A percentile compares a stretch with the other conserved stretches of the same genome.
Evolutionary conservation across 2,888 invertebrate species (phyloP).

Genomic region (Onchidella celtica): DNA sequence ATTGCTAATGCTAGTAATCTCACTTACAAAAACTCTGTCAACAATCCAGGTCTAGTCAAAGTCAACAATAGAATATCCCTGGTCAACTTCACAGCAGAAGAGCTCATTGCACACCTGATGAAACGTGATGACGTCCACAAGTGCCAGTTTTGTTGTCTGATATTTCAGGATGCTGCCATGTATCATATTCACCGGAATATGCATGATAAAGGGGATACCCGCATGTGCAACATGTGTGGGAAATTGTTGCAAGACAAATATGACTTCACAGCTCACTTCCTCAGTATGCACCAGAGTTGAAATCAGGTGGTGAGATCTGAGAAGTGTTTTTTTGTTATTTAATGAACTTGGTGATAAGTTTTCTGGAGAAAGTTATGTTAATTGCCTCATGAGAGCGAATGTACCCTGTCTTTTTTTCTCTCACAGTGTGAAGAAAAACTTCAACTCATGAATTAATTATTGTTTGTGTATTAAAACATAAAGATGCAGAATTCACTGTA

Average conservation of each 20-base stretch:
- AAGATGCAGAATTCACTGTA: too few species aligned
- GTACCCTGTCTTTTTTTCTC: too few species aligned
- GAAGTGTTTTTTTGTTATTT: too few species aligned
- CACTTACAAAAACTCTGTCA: constrained; percentile 4
- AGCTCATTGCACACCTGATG: constrained; percentile 63
- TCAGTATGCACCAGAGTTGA: constrained; percentile 53
- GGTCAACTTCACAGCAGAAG: constrained; percentile 63
- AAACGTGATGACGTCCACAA: constrained; percentile 62
- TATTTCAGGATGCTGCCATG: constrained; percentile 68
- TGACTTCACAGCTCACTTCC: constrained; percentile 66
- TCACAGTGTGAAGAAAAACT: too few species aligned
- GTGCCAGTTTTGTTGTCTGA: constrained; percentile 65
- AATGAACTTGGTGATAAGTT: too few species aligned
- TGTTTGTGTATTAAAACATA: too few species aligned
- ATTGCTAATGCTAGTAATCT: neutral
- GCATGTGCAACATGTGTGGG: constrained; percentile 65
- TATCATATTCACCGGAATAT: constrained; percentile 68
- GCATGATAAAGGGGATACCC: constrained; percentile 65
- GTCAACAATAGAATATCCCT: constrained; percentile 61
- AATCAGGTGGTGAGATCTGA: too few species aligned
- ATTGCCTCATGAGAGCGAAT: too few species aligned
- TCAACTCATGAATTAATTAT: too few species aligned
- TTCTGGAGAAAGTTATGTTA: too few species aligned
- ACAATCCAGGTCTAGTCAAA: constrained; percentile 48
- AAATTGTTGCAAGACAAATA: constrained; percentile 63